Base-by-base conservation (phyloP, 1,140 invertebrate genomes). In the Cyrtorhinus lividipennis region DNA sequence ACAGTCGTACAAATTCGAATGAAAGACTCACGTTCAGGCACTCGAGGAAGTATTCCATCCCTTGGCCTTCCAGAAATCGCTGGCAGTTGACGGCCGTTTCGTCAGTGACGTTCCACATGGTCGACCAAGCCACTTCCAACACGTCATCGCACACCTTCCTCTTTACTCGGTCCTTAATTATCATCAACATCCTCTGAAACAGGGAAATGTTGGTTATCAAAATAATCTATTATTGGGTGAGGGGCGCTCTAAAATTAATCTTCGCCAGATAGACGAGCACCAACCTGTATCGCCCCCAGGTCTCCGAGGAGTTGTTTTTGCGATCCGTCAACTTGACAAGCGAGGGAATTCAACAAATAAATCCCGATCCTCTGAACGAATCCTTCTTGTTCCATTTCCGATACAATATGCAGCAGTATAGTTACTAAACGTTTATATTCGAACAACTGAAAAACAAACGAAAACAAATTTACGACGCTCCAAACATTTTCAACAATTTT, bases 101-200 rank as follows among this genome's bases (percentile, higher is more conserved):
- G 76, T 97, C 94, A 56, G 95, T 98, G 56, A 97, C 92, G 77
- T 98, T 98, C 90, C 88, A 92, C 87, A 98, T 88, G 1, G 92
- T 94, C 64, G 92, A 96, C 95, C 95, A 98, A 3, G 93, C 90
- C 15, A 95, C 90, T 77, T 98, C 94, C 74, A 98, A 81, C 1
- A 97, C 89, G 74, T 97, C 93, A 73, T 98, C 95, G 73, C 92
- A 96, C 20, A 86, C 73, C 44, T 79, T 76, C 45, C 81, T 77
- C 13, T 81, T 77, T 27, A 94, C 75, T 53, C 90, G 80, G 68
- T 87, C 83, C 62, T 83, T 79, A 57, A 95, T 92, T 61, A 95
- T 75, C 63, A 80, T 78, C 44, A 95, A 73, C 91, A 96, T 94
- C 74, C 83, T 90, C 84, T 92, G 73, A 68, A 61, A n/a, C n/a